Evolutionary conservation across 1,140 invertebrate genomes (phyloP).

Genomic region (Zaprionus davidi): DNA sequence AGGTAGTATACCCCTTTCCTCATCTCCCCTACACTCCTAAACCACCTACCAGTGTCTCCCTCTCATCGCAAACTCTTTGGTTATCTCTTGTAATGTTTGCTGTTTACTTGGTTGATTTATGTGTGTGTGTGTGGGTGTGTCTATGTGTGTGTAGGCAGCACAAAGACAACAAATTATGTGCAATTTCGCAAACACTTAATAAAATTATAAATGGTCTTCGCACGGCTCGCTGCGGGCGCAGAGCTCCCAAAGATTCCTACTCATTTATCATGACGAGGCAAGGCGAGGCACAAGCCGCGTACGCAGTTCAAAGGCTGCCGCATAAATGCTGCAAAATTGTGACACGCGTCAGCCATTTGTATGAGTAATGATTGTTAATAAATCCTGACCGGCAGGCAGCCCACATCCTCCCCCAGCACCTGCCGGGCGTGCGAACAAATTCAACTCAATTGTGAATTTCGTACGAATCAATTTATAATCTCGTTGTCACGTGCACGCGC

Average conservation of each 20-base stretch:
- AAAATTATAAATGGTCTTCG: slow-evolving; percentile 83
- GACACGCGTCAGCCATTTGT: slow-evolving; percentile 82
- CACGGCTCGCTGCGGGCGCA: slow-evolving; percentile 55
- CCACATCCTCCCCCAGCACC: slow-evolving; percentile 33
- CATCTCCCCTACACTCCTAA: neutral
- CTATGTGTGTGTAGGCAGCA: slow-evolving; percentile 25
- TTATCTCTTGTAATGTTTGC: slow-evolving; percentile 37
- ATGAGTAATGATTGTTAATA: slow-evolving; percentile 83
- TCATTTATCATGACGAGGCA: slow-evolving; percentile 66
- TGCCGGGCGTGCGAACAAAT: slow-evolving; percentile 60
- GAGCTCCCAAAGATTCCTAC: slow-evolving; percentile 61
- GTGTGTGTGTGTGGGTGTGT: slow-evolving; percentile 5
- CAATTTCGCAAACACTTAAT: slow-evolving; percentile 83
- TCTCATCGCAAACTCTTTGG: slow-evolving; percentile 4
- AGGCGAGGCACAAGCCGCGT: slow-evolving; percentile 19
- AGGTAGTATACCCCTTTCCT: slow-evolving; percentile 42
- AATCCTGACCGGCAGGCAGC: slow-evolving; percentile 54
- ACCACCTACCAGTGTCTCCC: neutral
- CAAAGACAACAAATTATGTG: slow-evolving; percentile 82
- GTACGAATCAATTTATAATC: slow-evolving; percentile 83
- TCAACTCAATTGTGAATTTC: slow-evolving; percentile 79
- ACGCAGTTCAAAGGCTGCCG: slow-evolving; percentile 74
- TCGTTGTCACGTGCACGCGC: slow-evolving; percentile 72
- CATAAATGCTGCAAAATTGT: slow-evolving; percentile 82
- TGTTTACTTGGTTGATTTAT: slow-evolving; percentile 67